Evolutionary conservation across 2,797 vertebrate genomes (phyloP).

Genomic region (Hozukius guyotensis): DNA sequence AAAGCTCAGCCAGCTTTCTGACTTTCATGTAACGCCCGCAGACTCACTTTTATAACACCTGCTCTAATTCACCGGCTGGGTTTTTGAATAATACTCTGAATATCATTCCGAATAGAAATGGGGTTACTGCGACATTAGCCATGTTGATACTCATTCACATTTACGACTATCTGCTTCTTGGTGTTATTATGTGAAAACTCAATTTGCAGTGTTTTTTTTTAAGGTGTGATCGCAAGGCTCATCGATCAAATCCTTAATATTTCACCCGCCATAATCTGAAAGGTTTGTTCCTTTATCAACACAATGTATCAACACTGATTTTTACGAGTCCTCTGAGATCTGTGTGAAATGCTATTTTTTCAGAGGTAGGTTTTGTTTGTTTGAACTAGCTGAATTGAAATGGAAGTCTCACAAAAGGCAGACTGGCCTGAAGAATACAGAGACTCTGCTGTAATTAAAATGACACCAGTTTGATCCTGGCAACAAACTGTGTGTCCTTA

Average conservation of each 20-base stretch:
- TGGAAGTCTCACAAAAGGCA: not conserved
- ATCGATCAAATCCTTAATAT: conserved; percentile 57
- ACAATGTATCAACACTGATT: not conserved
- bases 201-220: conserved; percentile 51
- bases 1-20: conserved; percentile 23
- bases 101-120: conserved; percentile 6
- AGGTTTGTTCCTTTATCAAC: conserved; percentile 31
- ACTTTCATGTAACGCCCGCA: conserved; percentile 28
- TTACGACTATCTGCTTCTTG: conserved; percentile 43
- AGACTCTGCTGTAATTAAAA: conserved; percentile 17
- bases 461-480: conserved; percentile 1
- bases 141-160: conserved; percentile 41
- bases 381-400: not conserved
- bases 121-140: conserved; percentile 28
- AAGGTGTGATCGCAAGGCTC: conserved; percentile 54
- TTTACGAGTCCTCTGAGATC: conserved; percentile 27
- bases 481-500: not conserved
- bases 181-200: conserved; percentile 40
- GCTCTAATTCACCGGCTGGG: conserved; percentile 11
- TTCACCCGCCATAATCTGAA: conserved; percentile 26
- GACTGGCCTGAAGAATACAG: not conserved
- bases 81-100: conserved; percentile 35
- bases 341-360: not conserved
- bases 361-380: not conserved
- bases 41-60: conserved; percentile 30